phyloP scores from a whole-genome alignment of 2,888 invertebrate species.

The Drosophila meridionalis region DNA sequence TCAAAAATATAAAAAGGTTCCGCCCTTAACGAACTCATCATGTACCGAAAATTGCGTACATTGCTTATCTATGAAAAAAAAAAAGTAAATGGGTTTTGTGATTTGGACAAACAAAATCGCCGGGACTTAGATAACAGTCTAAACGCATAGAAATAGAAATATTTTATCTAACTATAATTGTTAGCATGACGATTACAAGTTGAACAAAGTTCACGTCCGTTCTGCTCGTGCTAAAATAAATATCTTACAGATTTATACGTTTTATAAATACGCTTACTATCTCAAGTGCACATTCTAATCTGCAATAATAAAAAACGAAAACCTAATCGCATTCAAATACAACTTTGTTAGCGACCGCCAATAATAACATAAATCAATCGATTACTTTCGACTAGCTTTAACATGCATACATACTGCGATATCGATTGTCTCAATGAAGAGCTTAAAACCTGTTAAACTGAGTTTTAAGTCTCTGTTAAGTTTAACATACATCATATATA shows the following conservation, averaged over 20 bases:
- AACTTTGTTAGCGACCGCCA: background rate
- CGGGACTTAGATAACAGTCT: slow-evolving; percentile 24
- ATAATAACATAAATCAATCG: background rate
- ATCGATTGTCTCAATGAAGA: background rate
- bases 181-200: slow-evolving; percentile 2
- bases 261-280: slow-evolving; percentile 29
- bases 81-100: slow-evolving; percentile 6
- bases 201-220: slow-evolving; percentile 25
- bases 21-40: background rate
- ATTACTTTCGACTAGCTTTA: background rate
- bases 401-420: background rate
- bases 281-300: slow-evolving; percentile 12
- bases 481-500: background rate
- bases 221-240: slow-evolving; percentile 9
- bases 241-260: slow-evolving; percentile 13
- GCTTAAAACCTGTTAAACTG: background rate
- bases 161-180: slow-evolving; percentile 22
- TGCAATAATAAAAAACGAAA: background rate
- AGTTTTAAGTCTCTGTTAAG: background rate
- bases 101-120: slow-evolving; percentile 6
- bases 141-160: slow-evolving; percentile 14
- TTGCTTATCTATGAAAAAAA: slow-evolving; percentile 24
- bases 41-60: slow-evolving; percentile 4
- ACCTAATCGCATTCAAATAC: background rate
- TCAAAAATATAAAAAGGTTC: background rate